Conservation (phyloP, 1,140 invertebrate species). For the Atopsyche davidsoni region DNA sequence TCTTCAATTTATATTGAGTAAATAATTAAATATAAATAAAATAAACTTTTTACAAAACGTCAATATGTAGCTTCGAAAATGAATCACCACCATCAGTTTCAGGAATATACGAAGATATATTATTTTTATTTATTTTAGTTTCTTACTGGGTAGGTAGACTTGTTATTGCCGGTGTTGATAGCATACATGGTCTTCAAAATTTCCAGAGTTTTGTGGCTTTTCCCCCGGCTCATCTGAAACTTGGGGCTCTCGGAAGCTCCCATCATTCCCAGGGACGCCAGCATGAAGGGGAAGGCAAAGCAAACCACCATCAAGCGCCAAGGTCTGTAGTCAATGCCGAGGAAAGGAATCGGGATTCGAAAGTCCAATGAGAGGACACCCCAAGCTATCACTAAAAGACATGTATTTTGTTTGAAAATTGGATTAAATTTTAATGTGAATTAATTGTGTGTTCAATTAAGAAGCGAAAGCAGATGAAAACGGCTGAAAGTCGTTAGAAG, state of each 20-base stretch:
- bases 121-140: no score
- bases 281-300: conserved; percentile 34
- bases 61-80: no score
- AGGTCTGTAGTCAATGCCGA: conserved; percentile 16
- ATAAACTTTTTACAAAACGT: no score
- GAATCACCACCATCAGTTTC: no score
- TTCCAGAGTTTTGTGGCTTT: conserved; percentile 51
- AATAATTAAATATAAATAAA: no score
- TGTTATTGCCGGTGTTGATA: conserved; percentile 50
- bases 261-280: conserved; percentile 47
- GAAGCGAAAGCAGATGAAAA: no score
- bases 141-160: conserved; percentile 37
- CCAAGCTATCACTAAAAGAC: conserved; percentile 21
- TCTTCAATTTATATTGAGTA: no score
- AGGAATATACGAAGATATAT: no score
- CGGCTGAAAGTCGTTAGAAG: no score
- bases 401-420: no score
- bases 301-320: conserved; percentile 15
- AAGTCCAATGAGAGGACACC: conserved; percentile 10
- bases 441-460: no score
- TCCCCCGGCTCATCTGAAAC: conserved; percentile 60
- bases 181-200: conserved; percentile 56
- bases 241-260: conserved; percentile 70
- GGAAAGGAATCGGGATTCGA: conserved; percentile 5
- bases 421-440: no score